Evolutionary conservation across 2,888 invertebrate genomes (phyloP), one percentile per base, ranked within the genome.

Genomic region (Alcis repandata): DNA sequence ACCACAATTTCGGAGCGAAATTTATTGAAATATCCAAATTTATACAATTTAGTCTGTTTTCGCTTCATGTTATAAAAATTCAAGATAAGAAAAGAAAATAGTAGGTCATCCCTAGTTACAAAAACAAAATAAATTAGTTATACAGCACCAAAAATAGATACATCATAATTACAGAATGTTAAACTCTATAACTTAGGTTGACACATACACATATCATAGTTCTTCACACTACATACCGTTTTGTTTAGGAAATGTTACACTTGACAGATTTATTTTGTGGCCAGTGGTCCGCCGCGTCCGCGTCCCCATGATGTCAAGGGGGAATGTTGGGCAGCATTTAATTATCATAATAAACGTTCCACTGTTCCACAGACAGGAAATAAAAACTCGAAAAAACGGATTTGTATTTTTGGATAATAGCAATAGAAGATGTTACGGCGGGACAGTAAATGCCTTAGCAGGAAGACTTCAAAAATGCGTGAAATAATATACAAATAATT

Each of bases 111-210:
- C 78, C 82, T 85, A 88, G 80, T 87, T 84, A 87, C 71, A 79
- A 87, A 84, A 85, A 87, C 83, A 85, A 86, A 89, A 92, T 92
- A 92, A 92, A 92, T 92, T 92, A 92, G 89, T 91, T 90, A 89
- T 88, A 88, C 91, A 92, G 92, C 92, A 92, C 91, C 92, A 91
- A 90, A 69, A 89, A 91, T 89, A 89, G 88, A 89, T 87, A 89
- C 87, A 89, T 84, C 85, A 78, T 86, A 85, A 82, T 83, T 86
- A 87, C 82, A 85, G 60, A 69, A 80, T 79, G 80, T 82, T 82
- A 85, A 77, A 81, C 75, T 76, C 81, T 84, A 83, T 74, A 82
- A 73, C 72, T 74, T 77, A 80, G 69, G 72, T 75, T 77, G 79
- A 80, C 74, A 76, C 63, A 59, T 67, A 67, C 56, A 54, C 17